Conservation (phyloP, 2,113 vertebrate species). For the Struthidea cinerea region DNA sequence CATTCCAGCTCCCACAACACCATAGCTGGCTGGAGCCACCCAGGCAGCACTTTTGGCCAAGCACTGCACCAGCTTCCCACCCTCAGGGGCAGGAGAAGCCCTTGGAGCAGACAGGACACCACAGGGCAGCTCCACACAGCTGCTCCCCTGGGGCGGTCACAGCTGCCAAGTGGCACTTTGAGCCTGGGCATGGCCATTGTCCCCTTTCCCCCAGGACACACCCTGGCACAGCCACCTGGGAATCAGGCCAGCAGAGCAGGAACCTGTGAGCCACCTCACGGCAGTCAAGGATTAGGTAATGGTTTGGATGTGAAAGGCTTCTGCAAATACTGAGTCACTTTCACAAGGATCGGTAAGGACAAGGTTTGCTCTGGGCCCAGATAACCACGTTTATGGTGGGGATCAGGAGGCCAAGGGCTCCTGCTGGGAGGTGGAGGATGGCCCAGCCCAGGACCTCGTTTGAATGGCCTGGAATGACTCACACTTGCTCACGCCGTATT, state of each 20-base stretch:
- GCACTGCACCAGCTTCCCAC: neutral
- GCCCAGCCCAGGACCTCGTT: neutral
- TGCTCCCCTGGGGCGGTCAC: rapidly evolving
- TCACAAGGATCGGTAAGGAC: neutral
- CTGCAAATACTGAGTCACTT: slow-evolving; percentile 20
- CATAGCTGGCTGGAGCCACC: rapidly evolving
- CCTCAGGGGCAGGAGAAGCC: neutral
- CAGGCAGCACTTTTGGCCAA: neutral
- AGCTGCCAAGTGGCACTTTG: neutral
- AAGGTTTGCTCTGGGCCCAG: neutral
- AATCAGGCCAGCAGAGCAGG: neutral
- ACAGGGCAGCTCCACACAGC: rapidly evolving
- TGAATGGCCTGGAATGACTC: neutral
- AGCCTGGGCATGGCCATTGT: neutral
- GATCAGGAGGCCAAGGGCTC: neutral
- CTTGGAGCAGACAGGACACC: neutral
- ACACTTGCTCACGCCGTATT: neutral
- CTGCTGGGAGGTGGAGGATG: neutral
- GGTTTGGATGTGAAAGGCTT: neutral
- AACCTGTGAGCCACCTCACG: neutral
- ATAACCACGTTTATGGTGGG: neutral
- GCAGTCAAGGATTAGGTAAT: neutral
- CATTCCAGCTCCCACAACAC: neutral
- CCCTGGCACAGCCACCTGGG: rapidly evolving
- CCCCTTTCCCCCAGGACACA: neutral